Evolutionary conservation across 1,140 invertebrate species (phyloP).

Genomic region (Hypothenemus hampei): DNA sequence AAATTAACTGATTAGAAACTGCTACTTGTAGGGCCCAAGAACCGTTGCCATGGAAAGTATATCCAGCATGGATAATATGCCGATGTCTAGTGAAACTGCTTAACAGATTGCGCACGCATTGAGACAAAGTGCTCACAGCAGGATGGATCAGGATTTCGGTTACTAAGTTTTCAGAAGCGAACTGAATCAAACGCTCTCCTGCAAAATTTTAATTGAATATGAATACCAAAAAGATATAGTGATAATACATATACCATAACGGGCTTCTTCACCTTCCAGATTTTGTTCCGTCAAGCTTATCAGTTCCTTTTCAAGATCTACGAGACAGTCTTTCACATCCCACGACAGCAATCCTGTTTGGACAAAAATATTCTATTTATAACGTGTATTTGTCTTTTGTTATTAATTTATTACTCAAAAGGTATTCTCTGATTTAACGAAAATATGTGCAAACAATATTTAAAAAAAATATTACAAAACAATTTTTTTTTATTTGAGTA

Average conservation of each 20-base stretch:
- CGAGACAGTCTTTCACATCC: conserved; percentile 83
- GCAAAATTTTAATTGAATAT: not conserved
- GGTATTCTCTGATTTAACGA: too few species aligned
- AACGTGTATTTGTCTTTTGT: too few species aligned
- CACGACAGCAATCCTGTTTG: conserved; percentile 91
- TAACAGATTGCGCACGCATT: conserved; percentile 90
- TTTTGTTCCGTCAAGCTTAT: conserved; percentile 77
- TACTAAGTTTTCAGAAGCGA: conserved; percentile 88
- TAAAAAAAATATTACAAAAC: too few species aligned
- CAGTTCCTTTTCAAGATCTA: conserved; percentile 89
- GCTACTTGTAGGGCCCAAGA: conserved; percentile 91
- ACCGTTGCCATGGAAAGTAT: conserved; percentile 86
- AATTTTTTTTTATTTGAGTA: too few species aligned
- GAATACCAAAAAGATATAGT: too few species aligned
- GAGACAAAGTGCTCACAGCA: conserved; percentile 87
- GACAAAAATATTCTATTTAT: too few species aligned
- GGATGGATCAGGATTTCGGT: conserved; percentile 92
- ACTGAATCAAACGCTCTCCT: conserved; percentile 93
- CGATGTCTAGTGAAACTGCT: conserved; percentile 88
- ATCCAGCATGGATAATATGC: conserved; percentile 93
- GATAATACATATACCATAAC: conserved; percentile 74
- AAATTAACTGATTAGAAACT: not conserved
- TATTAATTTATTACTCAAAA: too few species aligned
- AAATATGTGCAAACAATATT: too few species aligned
- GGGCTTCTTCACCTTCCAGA: conserved; percentile 85